Percentiles rank a stretch among this genome's conserved stretches.
phyloP scores from a whole-genome alignment of 2,888 invertebrate genomes.

The Belgica antarctica region DNA sequence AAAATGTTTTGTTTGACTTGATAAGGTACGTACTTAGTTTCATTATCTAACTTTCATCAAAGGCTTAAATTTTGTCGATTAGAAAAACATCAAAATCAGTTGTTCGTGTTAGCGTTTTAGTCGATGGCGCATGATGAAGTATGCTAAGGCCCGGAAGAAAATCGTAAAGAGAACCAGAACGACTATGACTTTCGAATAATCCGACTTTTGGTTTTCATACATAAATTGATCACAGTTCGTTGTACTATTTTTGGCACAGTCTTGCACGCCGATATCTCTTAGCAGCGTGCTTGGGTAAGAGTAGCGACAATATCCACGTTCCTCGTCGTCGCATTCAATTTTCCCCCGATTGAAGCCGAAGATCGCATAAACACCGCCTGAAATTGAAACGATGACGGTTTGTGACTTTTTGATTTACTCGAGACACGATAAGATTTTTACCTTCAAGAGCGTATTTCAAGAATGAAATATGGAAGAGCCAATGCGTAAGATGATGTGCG shows the following conservation, averaged over 20 bases:
- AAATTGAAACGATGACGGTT: neutral
- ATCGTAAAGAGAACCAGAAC: constrained; percentile 66
- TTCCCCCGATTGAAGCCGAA: constrained; percentile 77
- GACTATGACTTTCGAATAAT: constrained; percentile 64
- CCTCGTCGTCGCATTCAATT: constrained; percentile 66
- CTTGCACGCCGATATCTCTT: constrained; percentile 68
- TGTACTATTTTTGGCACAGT: constrained; percentile 54
- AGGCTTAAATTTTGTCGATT: no score
- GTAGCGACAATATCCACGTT: constrained; percentile 69
- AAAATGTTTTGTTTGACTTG: no score
- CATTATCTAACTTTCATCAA: no score
- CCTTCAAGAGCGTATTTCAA: constrained; percentile 87
- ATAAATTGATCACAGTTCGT: constrained; percentile 19
- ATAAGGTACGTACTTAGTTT: no score
- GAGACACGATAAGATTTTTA: neutral
- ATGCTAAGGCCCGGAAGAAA: constrained; percentile 64
- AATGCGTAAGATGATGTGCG: constrained; percentile 72
- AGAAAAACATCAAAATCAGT: no score
- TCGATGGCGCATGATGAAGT: constrained; percentile 65
- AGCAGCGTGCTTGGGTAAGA: constrained; percentile 69
- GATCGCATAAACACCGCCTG: constrained; percentile 66
- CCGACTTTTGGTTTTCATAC: neutral
- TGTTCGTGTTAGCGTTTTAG: constrained; percentile 51
- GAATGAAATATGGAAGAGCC: constrained; percentile 86
- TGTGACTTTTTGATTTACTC: neutral